Base-by-base conservation (phyloP, 1,140 invertebrate species). In the Halictus rubicundus region DNA sequence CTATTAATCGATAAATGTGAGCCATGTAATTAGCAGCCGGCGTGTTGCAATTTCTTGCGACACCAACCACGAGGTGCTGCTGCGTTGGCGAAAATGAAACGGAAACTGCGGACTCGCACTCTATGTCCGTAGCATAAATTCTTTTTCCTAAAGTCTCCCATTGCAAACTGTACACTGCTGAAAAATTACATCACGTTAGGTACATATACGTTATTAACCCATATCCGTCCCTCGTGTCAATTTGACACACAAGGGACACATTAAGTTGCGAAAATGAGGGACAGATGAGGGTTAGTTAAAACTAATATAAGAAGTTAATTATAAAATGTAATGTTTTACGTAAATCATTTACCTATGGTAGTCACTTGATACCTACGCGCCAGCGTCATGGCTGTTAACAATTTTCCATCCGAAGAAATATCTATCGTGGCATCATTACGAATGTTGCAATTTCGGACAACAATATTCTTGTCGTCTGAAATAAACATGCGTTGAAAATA, bases 361-460 rank as follows among this genome's bases (percentile, higher is more conserved):
- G 95, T 52, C 81, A 7, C 21, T 21, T 92, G 93, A 83, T 94
- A 94, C 81, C 95, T 93, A 23, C 94, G 94, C 27, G 95, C 94
- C 21, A 95, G 96, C 9, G 97, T 91, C 73, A 97, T 93, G 3
- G 97, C 96, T 3, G 96, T 96, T 42, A 98, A 91, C 39, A 97
- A 92, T n/a, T 94, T 94, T 9, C 97, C 96, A 91, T 98, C 96
- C 39, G 94, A 94, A 0, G 97, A 97, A 78, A 98, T 96, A 89
- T 97, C 97, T 79, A 97, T 96, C 90, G 96, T 97, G 1, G 97
- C 96, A 90, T 98, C 97, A 88, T 97, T 98, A 87, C 97, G 96
- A 61, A 98, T 96, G 89, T 96, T 97, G 90, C 97, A 97, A 88
- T 96, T 95, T 52, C 94, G 93, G 6, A 97, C 97, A 12, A 98